Evolutionary conservation across 1,140 invertebrate species (phyloP), one percentile per base, ranked within the genome.

Genomic region (Myzus persicae): DNA sequence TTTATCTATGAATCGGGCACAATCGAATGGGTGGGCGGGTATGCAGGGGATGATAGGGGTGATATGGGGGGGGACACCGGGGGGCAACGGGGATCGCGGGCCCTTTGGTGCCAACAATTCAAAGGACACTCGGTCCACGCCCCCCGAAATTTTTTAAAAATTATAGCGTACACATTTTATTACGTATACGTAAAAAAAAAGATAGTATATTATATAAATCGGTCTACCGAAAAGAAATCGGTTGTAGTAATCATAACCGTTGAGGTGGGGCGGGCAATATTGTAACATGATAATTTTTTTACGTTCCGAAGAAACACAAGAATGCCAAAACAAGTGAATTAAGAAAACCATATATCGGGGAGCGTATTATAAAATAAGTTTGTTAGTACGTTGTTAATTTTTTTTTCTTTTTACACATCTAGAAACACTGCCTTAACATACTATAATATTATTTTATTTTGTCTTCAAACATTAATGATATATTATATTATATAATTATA

Each of bases 31-130:
- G 36, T 0, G 87, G 31, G 87, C 7, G 9, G 2, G 11, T 6
- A 18, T 51, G 18, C 31, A 14, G 46, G 9, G 26, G 36, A 18
- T 14, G 51, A 26, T 38, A 36, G n/a, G 89, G 51, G 48, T 3
- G 24, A n/a, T 2, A 22, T 18, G 88, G 38, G 2, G 44, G 2
- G 54, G 40, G 89, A 2, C 46, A 6, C n/a, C 87, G 87, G 89
- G 90, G 90, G 90, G 90, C 90, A 46, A 91, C 90, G 90, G 67
- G 90, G 90, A 91, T 46, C 90, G 90, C n/a, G 90, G 90, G 67
- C 67, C 90, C 90, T 91, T 91, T 91, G 90, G 90, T 91, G 90
- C 90, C 90, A 91, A 91, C 90, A 91, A 91, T 91, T 91, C 90
- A 91, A 91, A 91, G 90, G 44, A 82, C 90, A 81, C 59, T 91